A percentile compares a stretch with the other conserved stretches of the same genome.
These are phyloP conservation scores for Diglossa brunneiventris DNA, from an alignment of 2,113 vertebrate species.

Conservation along the genomic window DNA sequence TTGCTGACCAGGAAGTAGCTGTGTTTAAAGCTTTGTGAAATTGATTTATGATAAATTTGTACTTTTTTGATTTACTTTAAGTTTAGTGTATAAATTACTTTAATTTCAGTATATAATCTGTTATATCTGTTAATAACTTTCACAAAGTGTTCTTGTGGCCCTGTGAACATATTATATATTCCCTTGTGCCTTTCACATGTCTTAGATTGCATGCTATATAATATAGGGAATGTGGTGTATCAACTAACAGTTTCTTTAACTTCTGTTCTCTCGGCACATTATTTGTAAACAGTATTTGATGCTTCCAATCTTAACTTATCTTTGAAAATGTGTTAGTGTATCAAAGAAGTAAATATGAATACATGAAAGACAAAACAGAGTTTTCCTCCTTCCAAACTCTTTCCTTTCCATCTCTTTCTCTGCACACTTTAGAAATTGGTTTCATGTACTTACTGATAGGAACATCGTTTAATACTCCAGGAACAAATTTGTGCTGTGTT, in stretches of 20 bases:
- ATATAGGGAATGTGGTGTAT: not conserved
- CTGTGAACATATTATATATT: not conserved
- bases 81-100: not conserved
- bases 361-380: not conserved
- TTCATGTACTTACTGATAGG: slow-evolving; percentile 65
- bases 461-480: slow-evolving; percentile 63
- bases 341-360: not conserved
- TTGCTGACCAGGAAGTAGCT: not conserved
- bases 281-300: slow-evolving; percentile 33
- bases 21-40: not conserved
- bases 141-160: not conserved
- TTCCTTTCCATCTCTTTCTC: not conserved
- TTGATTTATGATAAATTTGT: not conserved
- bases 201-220: not conserved
- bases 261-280: not conserved
- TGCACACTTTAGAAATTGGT: slow-evolving; percentile 60
- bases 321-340: slow-evolving; percentile 9
- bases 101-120: not conserved
- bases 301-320: slow-evolving; percentile 17
- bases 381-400: not conserved
- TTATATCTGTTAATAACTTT: not conserved
- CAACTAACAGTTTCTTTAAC: not conserved
- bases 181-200: not conserved
- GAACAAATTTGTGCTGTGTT: slow-evolving; percentile 69
- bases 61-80: not conserved